phyloP scores from a whole-genome alignment of 2,888 invertebrate genomes.

The Sarcophaga subvicina region DNA sequence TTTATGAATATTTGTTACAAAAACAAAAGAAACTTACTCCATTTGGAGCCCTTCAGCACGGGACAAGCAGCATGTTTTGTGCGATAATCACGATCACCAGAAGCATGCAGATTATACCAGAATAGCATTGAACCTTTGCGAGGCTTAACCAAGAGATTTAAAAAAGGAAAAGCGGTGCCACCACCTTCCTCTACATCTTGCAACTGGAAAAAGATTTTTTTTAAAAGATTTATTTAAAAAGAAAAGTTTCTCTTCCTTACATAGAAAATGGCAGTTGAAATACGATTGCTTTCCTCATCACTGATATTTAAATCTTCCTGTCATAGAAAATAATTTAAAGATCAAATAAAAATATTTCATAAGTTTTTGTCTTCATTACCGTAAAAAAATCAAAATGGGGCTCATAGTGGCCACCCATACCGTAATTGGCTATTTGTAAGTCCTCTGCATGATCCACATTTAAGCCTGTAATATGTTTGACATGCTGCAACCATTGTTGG shows the following conservation, averaged over 20 bases:
- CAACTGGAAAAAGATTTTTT: conserved; percentile 85
- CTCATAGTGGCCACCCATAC: conserved; percentile 88
- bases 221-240: not conserved
- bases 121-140: conserved; percentile 85
- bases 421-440: conserved; percentile 87
- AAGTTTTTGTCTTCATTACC: conserved; percentile 38
- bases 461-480: conserved; percentile 85
- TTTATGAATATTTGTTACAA: not conserved
- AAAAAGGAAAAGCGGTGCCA: conserved; percentile 96
- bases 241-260: conserved; percentile 85
- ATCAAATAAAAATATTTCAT: not conserved
- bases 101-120: conserved; percentile 78
- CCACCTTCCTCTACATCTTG: conserved; percentile 98
- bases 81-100: conserved; percentile 76
- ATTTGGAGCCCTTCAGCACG: conserved; percentile 78
- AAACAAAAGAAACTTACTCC: conserved; percentile 72
- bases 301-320: conserved; percentile 82
- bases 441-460: conserved; percentile 84
- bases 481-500: conserved; percentile 84
- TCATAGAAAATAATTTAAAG: not conserved
- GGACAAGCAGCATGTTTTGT: conserved; percentile 79
- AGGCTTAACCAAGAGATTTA: conserved; percentile 93
- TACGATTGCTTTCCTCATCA: conserved; percentile 89
- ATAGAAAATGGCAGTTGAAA: conserved; percentile 97
- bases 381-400: conserved; percentile 84